phyloP scores from a whole-genome alignment of 2,888 invertebrate species.

The Xylota segnis region DNA sequence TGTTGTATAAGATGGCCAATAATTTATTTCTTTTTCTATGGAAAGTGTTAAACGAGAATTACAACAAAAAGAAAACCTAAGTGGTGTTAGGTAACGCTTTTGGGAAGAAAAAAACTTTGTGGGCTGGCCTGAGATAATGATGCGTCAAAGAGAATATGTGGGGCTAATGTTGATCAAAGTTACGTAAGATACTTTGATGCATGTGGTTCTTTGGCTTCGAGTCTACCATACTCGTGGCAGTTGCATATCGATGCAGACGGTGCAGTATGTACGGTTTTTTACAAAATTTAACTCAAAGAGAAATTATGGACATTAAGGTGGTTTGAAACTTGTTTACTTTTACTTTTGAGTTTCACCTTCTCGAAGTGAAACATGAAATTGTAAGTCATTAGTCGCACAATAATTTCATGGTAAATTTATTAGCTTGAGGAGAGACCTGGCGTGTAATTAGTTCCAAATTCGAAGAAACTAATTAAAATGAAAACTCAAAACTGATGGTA shows the following conservation, averaged over 20 bases:
- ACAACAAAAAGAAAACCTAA: conserved; percentile 30
- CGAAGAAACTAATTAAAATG: no score
- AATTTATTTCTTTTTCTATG: conserved; percentile 18
- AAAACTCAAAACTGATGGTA: no score
- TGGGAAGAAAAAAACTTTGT: conserved; percentile 5
- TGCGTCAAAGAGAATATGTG: conserved; percentile 10
- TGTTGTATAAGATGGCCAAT: conserved; percentile 28
- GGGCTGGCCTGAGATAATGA: conserved; percentile 16
- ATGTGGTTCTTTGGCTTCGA: conserved; percentile 5
- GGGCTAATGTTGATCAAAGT: conserved; percentile 42
- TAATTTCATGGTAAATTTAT: not conserved
- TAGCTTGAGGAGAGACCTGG: not conserved
- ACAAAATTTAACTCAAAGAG: not conserved
- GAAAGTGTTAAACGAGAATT: conserved; percentile 39
- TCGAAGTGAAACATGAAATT: not conserved
- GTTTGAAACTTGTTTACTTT: conserved; percentile 25
- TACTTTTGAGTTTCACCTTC: conserved; percentile 29
- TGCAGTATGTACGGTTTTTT: not conserved
- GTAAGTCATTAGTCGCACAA: not conserved
- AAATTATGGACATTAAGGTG: not conserved
- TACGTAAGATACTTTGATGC: conserved; percentile 37
- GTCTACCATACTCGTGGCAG: no score
- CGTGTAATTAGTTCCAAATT: not conserved
- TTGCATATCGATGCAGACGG: not conserved
- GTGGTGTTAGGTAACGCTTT: conserved; percentile 50